Conservation (phyloP, 2,888 invertebrate species). For the Napeogenes inachia region DNA sequence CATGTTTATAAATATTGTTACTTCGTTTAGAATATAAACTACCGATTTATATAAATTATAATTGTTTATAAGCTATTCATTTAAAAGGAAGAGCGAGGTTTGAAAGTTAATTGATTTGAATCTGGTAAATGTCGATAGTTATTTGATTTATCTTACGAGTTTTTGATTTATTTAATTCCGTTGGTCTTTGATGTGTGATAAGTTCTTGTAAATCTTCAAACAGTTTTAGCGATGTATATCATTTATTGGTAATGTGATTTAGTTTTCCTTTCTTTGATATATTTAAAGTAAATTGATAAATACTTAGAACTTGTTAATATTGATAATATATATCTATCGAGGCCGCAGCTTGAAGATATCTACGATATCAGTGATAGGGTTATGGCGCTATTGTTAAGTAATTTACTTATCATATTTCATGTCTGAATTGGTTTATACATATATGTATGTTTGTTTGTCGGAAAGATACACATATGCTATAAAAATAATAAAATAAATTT, state of each 20-base stretch:
- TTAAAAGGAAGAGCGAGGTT: constrained; percentile 19
- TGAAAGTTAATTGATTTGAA: constrained; percentile 26
- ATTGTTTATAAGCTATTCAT: constrained; percentile 27
- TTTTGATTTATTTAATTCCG: constrained; percentile 6
- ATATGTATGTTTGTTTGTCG: neutral
- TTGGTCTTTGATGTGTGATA: too few relatives aligned
- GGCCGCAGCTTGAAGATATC: constrained; percentile 52
- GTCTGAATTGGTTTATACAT: neutral
- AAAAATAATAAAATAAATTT: neutral
- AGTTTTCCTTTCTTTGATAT: neutral
- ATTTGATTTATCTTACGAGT: constrained; percentile 23
- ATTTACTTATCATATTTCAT: constrained; percentile 9
- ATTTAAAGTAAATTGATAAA: constrained; percentile 37
- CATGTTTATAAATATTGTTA: too few relatives aligned
- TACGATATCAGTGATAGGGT: constrained; percentile 52
- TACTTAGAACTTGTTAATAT: constrained; percentile 29
- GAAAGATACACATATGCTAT: too few relatives aligned
- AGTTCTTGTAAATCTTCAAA: too few relatives aligned
- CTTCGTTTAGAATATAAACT: constrained; percentile 20
- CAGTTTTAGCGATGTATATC: too few relatives aligned
- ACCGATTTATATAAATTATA: constrained; percentile 18
- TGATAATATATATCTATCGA: constrained; percentile 49
- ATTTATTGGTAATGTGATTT: neutral
- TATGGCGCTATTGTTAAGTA: constrained; percentile 24
- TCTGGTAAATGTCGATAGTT: constrained; percentile 26